These are phyloP conservation scores for Drosophila pseudotalamancana DNA, from an alignment of 2,888 invertebrate genomes.

Conservation along the genomic window DNA sequence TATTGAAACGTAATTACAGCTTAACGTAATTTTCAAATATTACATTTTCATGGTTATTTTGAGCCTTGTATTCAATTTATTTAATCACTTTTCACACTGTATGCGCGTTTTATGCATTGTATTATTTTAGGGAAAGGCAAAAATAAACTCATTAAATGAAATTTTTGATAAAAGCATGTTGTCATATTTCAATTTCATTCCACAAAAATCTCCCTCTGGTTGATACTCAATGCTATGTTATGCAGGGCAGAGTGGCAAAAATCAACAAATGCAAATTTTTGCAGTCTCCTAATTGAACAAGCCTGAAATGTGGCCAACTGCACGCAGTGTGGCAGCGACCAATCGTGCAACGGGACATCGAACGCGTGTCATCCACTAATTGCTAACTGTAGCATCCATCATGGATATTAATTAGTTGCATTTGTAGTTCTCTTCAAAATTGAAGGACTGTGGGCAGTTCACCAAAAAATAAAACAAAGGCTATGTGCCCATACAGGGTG, in stretches of 20 bases:
- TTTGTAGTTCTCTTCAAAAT: slow-evolving; percentile 2
- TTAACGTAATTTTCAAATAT: not conserved
- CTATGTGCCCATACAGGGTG: slow-evolving; percentile 37
- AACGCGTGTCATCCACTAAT: slow-evolving; percentile 10
- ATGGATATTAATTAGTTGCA: slow-evolving; percentile 9
- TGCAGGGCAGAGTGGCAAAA: not conserved
- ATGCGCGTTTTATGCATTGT: not conserved
- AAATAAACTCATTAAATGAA: slow-evolving; percentile 22
- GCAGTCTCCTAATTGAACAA: slow-evolving; percentile 25
- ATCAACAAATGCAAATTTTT: slow-evolving; percentile 43
- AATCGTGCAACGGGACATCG: not conserved
- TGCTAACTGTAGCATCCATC: slow-evolving; percentile 10
- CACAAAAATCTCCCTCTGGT: not conserved
- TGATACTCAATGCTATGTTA: slow-evolving; percentile 21
- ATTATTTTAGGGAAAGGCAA: not conserved
- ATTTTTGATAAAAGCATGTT: slow-evolving; percentile 16
- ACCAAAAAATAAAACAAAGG: slow-evolving; percentile 12
- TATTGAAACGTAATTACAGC: not conserved
- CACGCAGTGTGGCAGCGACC: slow-evolving; percentile 14
- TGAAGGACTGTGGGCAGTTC: slow-evolving; percentile 2
- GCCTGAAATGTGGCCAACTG: slow-evolving; percentile 31
- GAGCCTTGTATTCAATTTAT: not conserved
- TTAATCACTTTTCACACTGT: slow-evolving; percentile 10
- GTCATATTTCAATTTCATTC: slow-evolving; percentile 32
- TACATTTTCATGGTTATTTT: not conserved